Evolutionary conservation across 2,888 invertebrate genomes (phyloP).

Genomic region (Scaptomyza flava): DNA sequence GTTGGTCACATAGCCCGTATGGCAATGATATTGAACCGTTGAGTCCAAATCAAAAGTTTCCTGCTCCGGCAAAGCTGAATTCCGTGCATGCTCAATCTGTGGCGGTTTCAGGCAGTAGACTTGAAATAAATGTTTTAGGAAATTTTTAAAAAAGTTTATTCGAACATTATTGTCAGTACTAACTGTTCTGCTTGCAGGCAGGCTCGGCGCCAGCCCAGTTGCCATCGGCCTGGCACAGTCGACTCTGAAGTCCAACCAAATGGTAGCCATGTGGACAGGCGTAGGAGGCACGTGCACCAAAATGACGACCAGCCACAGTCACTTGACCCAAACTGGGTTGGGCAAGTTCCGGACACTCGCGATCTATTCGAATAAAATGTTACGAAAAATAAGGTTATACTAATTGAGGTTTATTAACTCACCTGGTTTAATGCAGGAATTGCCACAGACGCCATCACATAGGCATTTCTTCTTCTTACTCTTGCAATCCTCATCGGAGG

Average conservation of each 20-base stretch:
- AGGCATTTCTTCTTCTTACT: slow-evolving; percentile 98
- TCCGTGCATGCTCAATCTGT: slow-evolving; percentile 92
- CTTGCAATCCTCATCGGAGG: slow-evolving; percentile 97
- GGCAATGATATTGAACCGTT: slow-evolving; percentile 96
- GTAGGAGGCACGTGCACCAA: slow-evolving; percentile 92
- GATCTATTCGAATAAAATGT: slow-evolving; percentile 85
- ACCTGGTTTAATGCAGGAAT: slow-evolving; percentile 99
- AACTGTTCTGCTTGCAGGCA: slow-evolving; percentile 93
- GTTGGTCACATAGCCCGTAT: slow-evolving; percentile 96
- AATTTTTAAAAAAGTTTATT: not conserved
- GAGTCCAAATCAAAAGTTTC: slow-evolving; percentile 95
- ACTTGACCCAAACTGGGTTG: slow-evolving; percentile 92
- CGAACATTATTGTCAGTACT: slow-evolving; percentile 82
- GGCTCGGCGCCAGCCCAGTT: slow-evolving; percentile 94
- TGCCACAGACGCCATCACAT: slow-evolving; percentile 98
- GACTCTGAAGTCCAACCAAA: slow-evolving; percentile 93
- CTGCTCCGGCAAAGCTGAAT: slow-evolving; percentile 95
- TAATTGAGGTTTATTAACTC: slow-evolving; percentile 85
- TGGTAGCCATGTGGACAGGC: slow-evolving; percentile 95
- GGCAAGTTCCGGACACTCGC: slow-evolving; percentile 93
- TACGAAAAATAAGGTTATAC: not conserved
- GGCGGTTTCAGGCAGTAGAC: slow-evolving; percentile 95
- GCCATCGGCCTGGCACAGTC: slow-evolving; percentile 96
- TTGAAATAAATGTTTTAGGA: slow-evolving; percentile 64
- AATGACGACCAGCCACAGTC: slow-evolving; percentile 90